Evolutionary conservation across 2,888 invertebrate genomes (phyloP), one percentile per base, ranked within the genome.

Genomic region (Microctonus hyperodae): DNA sequence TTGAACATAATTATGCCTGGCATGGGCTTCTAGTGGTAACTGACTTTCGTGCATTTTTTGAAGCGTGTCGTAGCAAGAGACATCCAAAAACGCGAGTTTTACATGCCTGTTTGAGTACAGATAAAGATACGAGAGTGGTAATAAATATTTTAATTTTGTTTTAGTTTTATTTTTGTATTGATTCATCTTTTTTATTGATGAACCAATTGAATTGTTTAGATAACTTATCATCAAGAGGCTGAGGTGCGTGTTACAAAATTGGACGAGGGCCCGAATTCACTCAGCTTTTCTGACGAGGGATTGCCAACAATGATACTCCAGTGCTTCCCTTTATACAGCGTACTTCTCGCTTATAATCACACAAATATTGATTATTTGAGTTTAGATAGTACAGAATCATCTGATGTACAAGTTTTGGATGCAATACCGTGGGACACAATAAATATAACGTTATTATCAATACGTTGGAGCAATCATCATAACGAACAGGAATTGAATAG

Each of bases 271-370:
- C 82, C 82, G 16, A 83, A 83, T 67, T 83, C 82, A 67, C 74
- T 83, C 3, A 76, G 78, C 40, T 76, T 78, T 7, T 75, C 80
- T 10, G 81, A 83, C 64, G 82, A 81, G 33, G 78, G 76, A 50
- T 68, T 79, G 44, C 79, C 80, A 2, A 75, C 80, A 7, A 90
- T 92, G 37, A 88, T 93, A 75, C 91, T 95, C 70, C 92, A 93
- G 81, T 95, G 95, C 85, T 93, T 94, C 81, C 95, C 95, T 65
- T 86, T 95, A 70, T 92, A 91, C 81, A 93, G 94, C 1, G 87
- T 95, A 70, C 86, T 95, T 81, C 84, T 92, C 75, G 94, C 94
- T 56, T 91, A 91, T 71, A 91, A 92, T 79, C 88, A 90, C 57
- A 87, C 90, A 9, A 85, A 85, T 44, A 87, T 93, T 25, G 89